These are phyloP conservation scores for Climacteris rufus DNA, from an alignment of 2,113 vertebrate species.

Conservation along the genomic window DNA sequence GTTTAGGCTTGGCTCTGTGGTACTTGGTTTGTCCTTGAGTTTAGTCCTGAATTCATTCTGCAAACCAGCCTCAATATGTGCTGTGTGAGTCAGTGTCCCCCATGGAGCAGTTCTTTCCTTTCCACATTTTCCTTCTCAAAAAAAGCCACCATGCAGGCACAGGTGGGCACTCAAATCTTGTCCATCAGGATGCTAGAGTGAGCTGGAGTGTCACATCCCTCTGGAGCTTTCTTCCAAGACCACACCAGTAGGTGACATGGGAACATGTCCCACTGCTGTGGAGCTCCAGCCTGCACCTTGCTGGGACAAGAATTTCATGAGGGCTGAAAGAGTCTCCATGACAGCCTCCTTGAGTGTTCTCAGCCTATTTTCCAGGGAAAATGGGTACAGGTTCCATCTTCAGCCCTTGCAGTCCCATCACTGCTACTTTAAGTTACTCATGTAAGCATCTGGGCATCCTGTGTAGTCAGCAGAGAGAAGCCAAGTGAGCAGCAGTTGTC, in stretches of 20 bases:
- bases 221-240: background rate
- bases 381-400: background rate
- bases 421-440: background rate
- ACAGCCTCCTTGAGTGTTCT: background rate
- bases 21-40: background rate
- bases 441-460: background rate
- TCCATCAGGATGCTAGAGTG: background rate
- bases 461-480: background rate
- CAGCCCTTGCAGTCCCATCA: background rate
- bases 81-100: background rate
- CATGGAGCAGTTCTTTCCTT: background rate
- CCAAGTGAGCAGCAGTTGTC: background rate
- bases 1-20: background rate
- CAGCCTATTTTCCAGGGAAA: background rate
- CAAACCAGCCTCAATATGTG: background rate
- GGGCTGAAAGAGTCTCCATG: background rate
- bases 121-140: background rate
- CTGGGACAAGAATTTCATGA: background rate
- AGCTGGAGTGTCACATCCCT: background rate
- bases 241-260: background rate
- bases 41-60: background rate
- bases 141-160: rapidly evolving
- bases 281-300: background rate
- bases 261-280: background rate
- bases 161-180: background rate